A percentile compares a stretch with the other conserved stretches of the same genome.
Evolutionary conservation across 2,888 invertebrate genomes (phyloP).

Genomic region (Dolichopus griseipennis): DNA sequence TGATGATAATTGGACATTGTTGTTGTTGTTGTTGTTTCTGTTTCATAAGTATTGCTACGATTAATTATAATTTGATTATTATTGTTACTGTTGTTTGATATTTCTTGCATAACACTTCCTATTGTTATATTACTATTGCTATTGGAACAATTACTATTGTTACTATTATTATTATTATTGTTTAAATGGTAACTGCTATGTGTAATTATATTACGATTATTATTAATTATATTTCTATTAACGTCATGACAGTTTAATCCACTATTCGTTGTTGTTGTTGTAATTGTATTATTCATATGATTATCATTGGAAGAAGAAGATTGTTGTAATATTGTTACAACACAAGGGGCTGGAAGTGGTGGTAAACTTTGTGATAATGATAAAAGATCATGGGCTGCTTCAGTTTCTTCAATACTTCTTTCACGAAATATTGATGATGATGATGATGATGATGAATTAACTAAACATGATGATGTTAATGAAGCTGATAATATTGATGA

Average conservation of each 20-base stretch:
- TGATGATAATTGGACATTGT: constrained; percentile 13
- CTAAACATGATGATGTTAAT: neutral
- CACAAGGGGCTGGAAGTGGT: constrained; percentile 61
- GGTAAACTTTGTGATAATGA: constrained; percentile 70
- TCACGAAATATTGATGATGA: constrained; percentile 39
- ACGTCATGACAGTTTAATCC: neutral
- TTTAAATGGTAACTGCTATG: neutral
- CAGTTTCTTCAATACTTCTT: constrained; percentile 73
- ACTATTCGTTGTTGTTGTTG: constrained; percentile 14
- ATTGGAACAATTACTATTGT: constrained; percentile 24
- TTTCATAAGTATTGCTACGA: constrained; percentile 25
- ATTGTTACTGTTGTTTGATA: constrained; percentile 24
- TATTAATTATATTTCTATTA: constrained; percentile 22
- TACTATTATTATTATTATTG: constrained; percentile 10
- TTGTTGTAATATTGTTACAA: constrained; percentile 54
- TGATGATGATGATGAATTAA: neutral
- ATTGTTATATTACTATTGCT: constrained; percentile 16
- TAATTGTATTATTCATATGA: constrained; percentile 8
- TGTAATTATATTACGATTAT: constrained; percentile 8
- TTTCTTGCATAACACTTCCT: constrained; percentile 40
- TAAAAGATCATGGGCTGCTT: constrained; percentile 75
- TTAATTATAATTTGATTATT: constrained; percentile 9
- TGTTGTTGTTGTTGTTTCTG: too few relatives aligned
- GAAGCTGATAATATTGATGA: neutral
- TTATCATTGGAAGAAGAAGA: constrained; percentile 19